Base-by-base conservation (phyloP, 2,888 invertebrate species). In the Stenoptilia bipunctidactyla region DNA sequence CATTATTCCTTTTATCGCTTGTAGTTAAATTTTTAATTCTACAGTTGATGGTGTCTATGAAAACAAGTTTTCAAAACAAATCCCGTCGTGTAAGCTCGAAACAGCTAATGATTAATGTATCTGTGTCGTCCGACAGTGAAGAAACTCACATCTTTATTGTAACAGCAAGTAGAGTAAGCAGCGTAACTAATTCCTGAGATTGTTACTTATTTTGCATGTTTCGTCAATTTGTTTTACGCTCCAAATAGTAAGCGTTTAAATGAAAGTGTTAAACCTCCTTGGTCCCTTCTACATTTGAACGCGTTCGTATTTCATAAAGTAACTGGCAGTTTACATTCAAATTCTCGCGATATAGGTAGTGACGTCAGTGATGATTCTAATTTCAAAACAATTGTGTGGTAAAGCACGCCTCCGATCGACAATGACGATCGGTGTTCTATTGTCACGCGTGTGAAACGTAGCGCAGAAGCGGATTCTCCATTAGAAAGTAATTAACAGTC, bases 181-280 rank as follows among this genome's bases (percentile, higher is more conserved):
- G 79, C 80, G 80, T 76, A 77, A 77, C 82, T 77, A 82, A 80
- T 79, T 76, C 72, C 66, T 61, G 73, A 80, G 82, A 82, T 82
- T 76, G 82, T 83, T 67, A 73, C 66, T 77, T 77, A 79, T 82
- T 83, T 82, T 82, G 79, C 82, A 82, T 82, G 79, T 83, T 82
- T 82, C 82, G 82, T 79, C 74, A 80, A 77, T 70, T 13, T 60
- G 69, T 73, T 83, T 76, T 76, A 83, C 79, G 83, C 76, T 83
- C 82, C 67, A 69, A 71, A 80, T 80, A 68, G 53, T 57, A 34
- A 34, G 53, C 61, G 69, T 71, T 75, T 62, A 61, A 75, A 76
- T 73, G 79, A 79, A 79, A 82, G 80, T 77, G 62, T 15, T 25
- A 35, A 63, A 68, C 71, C 71, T 73, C 58, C 55, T 56, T 51